These are phyloP conservation scores for Neelides sp. DNA, from an alignment of 1,140 invertebrate species.

Conservation along the genomic window DNA sequence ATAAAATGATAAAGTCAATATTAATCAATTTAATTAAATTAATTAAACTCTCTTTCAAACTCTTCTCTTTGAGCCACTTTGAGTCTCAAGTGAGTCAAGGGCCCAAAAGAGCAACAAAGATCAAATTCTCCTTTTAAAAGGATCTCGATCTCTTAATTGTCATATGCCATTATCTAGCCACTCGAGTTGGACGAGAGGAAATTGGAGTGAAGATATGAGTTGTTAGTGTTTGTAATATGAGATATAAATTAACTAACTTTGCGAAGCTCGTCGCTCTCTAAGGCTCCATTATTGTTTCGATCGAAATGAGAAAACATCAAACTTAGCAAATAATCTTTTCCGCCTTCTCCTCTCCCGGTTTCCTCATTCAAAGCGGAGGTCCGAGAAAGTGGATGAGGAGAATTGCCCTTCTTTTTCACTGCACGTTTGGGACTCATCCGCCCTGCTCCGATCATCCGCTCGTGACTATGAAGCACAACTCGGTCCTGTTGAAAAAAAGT, in stretches of 20 bases:
- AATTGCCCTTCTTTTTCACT: background rate
- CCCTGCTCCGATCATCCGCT: conserved; percentile 47
- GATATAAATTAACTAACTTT: conserved; percentile 37
- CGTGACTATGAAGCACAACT: conserved; percentile 50
- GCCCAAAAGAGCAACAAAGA: background rate
- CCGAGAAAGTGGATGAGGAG: background rate
- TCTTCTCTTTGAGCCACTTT: background rate
- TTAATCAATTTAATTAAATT: too few relatives aligned
- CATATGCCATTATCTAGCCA: background rate
- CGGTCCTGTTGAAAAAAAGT: conserved; percentile 63
- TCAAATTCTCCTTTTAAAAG: too few relatives aligned
- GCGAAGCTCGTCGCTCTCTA: conserved; percentile 52
- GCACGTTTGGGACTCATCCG: conserved; percentile 1
- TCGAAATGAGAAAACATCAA: conserved; percentile 67
- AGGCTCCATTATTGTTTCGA: conserved; percentile 52
- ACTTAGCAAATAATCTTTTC: conserved; percentile 56
- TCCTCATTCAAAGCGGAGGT: background rate
- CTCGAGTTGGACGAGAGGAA: background rate
- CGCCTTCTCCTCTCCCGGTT: background rate
- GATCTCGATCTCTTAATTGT: too few relatives aligned
- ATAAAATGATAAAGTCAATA: too few relatives aligned
- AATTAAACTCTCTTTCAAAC: background rate
- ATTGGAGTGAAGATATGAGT: background rate
- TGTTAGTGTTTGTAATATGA: background rate
- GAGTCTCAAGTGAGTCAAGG: background rate